Percentiles rank a stretch among this genome's conserved stretches.
Evolutionary conservation across 2,888 invertebrate genomes (phyloP).

Genomic region (Oasisia sp.): DNA sequence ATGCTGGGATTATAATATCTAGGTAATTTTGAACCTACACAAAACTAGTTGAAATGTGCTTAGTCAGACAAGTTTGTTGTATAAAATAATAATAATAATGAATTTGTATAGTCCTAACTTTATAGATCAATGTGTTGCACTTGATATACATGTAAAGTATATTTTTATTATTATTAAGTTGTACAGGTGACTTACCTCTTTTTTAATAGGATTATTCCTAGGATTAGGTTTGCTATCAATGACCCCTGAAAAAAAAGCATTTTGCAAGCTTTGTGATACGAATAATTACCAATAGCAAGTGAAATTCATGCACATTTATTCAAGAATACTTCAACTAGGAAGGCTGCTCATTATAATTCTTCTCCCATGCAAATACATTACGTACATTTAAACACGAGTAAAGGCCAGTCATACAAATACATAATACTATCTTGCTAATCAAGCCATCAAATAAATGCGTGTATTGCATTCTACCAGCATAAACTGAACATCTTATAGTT

Average conservation of each 20-base stretch:
- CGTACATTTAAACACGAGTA: not conserved
- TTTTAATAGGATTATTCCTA: slow-evolving; percentile 90
- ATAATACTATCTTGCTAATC: not conserved
- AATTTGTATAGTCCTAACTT: not conserved
- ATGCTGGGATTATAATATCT: not conserved
- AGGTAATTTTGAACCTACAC: too few species aligned
- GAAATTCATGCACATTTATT: not conserved
- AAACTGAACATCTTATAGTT: not conserved
- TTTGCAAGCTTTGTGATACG: too few species aligned
- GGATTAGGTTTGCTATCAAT: slow-evolving; percentile 93
- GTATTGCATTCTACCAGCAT: too few species aligned
- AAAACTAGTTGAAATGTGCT: not conserved
- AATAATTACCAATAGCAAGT: not conserved
- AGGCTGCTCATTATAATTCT: not conserved
- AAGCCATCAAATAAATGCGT: not conserved
- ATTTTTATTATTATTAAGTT: not conserved
- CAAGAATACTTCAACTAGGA: slow-evolving; percentile 17
- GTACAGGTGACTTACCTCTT: slow-evolving; percentile 68
- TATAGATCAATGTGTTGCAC: too few species aligned
- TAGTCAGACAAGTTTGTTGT: not conserved
- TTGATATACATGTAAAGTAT: too few species aligned
- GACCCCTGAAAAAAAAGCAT: slow-evolving; percentile 77
- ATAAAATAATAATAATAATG: too few species aligned
- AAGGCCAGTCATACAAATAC: not conserved
- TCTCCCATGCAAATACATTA: slow-evolving; percentile 8